Percentiles rank a stretch among this genome's conserved stretches.
Conservation (phyloP, 2,797 vertebrate species). For the Epinephelus malabaricus region DNA sequence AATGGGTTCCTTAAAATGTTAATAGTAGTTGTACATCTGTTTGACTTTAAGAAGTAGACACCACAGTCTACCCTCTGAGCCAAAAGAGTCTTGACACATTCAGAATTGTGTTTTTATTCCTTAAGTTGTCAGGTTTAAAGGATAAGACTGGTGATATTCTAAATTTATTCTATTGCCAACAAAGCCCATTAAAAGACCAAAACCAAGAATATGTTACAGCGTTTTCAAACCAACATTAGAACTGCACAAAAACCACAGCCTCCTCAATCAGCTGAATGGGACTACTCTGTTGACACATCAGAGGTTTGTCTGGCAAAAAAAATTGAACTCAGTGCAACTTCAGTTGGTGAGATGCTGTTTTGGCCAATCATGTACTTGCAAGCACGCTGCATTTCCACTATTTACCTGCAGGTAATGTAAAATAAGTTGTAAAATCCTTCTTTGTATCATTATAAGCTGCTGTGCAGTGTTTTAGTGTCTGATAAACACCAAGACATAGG, state of each 20-base stretch:
- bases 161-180: neutral
- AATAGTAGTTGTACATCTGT: neutral
- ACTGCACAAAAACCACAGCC: too few species aligned
- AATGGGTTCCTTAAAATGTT: neutral
- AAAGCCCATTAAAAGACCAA: constrained; percentile 17
- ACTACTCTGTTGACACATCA: neutral
- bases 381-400: too few species aligned
- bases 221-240: neutral
- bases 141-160: neutral
- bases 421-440: too few species aligned
- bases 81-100: neutral
- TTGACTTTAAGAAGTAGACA: neutral
- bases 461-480: too few species aligned
- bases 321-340: too few species aligned
- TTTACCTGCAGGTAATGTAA: too few species aligned
- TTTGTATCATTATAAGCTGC: too few species aligned
- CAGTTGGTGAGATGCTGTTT: too few species aligned
- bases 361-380: too few species aligned
- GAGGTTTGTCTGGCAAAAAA: too few species aligned
- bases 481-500: too few species aligned
- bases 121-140: neutral
- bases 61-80: neutral
- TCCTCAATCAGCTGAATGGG: neutral
- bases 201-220: neutral
- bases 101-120: neutral